Evolutionary conservation across 2,888 invertebrate species (phyloP), one percentile per base, ranked within the genome.

Genomic region (Nomada fucata): DNA sequence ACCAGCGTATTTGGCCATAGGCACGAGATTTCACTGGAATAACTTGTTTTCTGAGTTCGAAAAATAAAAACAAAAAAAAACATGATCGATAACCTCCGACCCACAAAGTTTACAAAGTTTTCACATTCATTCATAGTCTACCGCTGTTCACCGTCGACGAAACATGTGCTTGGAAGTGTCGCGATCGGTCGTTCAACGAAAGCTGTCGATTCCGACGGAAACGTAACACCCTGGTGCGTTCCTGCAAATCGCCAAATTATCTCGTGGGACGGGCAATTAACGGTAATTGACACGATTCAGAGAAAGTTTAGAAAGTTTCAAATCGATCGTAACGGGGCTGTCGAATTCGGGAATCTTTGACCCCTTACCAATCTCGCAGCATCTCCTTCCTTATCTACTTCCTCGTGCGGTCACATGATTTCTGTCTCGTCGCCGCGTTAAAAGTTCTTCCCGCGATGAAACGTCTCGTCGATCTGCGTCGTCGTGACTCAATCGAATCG

Each of bases 71-170:
- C 0, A 23, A 36, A 36, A 11, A 11, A 20, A 36, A 23, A 15
- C 1, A 50, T 50, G 2, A 2, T 42, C 42, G 71, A 72, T 72
- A 72, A 61, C 71, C 52, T 63, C 11, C 9, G 36, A 72, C 2
- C 10, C 2, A 10, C 1, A 0, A 18, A 23, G n/a, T 5, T 71
- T 42, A 1, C 10, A 4, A 13, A 13, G 7, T 7, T 36, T 7
- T 7, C 7, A 36, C 0, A 0, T 71, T 29, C 10, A 53, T 5
- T 23, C 1, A 23, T 20, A 53, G 26, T 63, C 2, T 2, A 10
- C 9, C 18, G 5, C n/a, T 42, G 42, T 13, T n/a, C 23, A 15
- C 13, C 3, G 36, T 18, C n/a, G 52, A 63, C 1, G 15, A 5
- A 18, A 7, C 10, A 18, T 29, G 60, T 60, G 60, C 7, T 18